phyloP scores from a whole-genome alignment of 2,113 vertebrate genomes.

The Pterophyllum scalare region DNA sequence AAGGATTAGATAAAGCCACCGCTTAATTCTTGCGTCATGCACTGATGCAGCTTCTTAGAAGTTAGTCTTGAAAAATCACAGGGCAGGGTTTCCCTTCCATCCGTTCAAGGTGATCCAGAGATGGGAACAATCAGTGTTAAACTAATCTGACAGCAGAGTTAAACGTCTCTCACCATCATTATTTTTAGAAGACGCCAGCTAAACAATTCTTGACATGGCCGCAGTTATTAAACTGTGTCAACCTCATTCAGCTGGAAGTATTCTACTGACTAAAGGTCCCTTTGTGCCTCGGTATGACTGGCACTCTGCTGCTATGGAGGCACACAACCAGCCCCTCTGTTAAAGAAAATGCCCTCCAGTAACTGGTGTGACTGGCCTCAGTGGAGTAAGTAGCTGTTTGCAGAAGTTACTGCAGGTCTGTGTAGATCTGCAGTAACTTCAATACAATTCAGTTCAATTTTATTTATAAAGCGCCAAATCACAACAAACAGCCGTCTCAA shows the following conservation, averaged over 20 bases:
- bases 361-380: not conserved
- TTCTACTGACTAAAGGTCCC: conserved; percentile 27
- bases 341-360: conserved; percentile 11
- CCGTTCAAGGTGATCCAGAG: not conserved
- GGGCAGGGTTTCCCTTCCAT: not conserved
- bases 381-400: conserved; percentile 28
- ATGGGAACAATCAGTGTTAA: not conserved
- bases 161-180: not conserved
- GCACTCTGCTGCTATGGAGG: not conserved
- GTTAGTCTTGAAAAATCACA: not conserved
- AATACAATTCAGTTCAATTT: not conserved
- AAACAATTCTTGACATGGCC: not conserved
- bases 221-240: conserved; percentile 1
- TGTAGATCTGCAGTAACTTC: conserved; percentile 40
- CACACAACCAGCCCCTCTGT: conserved; percentile 21
- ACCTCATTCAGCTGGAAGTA: conserved; percentile 22
- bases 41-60: not conserved
- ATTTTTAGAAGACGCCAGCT: not conserved
- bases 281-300: conserved; percentile 36
- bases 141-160: not conserved
- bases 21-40: not conserved
- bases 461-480: too few relatives aligned
- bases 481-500: too few relatives aligned
- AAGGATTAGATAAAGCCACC: not conserved
- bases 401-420: conserved; percentile 46